phyloP scores from a whole-genome alignment of 2,888 invertebrate genomes.

The Labia minor region DNA sequence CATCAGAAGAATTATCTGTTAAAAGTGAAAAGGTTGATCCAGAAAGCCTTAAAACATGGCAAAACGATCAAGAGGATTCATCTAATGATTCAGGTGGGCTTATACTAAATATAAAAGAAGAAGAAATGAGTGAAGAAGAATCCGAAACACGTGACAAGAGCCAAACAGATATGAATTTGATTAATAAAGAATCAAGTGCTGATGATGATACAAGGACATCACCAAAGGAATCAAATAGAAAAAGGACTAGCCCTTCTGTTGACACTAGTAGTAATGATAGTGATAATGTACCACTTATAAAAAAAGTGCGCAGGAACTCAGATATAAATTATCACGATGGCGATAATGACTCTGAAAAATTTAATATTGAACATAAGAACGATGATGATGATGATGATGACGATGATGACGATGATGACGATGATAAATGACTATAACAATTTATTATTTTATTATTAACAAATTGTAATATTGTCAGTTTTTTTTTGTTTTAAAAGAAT shows the following conservation, averaged over 20 bases:
- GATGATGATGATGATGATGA: too few species aligned
- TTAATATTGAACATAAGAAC: not conserved
- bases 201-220: slow-evolving; percentile 1
- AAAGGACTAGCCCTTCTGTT: slow-evolving; percentile 37
- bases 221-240: slow-evolving; percentile 19
- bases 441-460: not conserved
- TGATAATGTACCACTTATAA: slow-evolving; percentile 44
- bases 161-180: slow-evolving; percentile 31
- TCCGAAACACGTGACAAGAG: too few species aligned
- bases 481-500: slow-evolving; percentile 9
- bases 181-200: slow-evolving; percentile 34
- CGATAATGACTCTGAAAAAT: slow-evolving; percentile 45
- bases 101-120: slow-evolving; percentile 38
- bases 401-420: too few species aligned
- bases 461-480: slow-evolving; percentile 5
- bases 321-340: slow-evolving; percentile 60
- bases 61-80: slow-evolving; percentile 32
- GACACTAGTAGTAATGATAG: slow-evolving; percentile 39
- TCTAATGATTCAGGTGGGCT: slow-evolving; percentile 38
- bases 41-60: slow-evolving; percentile 28
- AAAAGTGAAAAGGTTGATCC: not conserved
- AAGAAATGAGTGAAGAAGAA: slow-evolving; percentile 37
- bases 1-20: not conserved
- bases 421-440: not conserved
- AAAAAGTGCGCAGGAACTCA: slow-evolving; percentile 59